Percentiles rank a stretch among this genome's conserved stretches.
phyloP scores from a whole-genome alignment of 2,888 invertebrate species.

The Thecophora atra region DNA sequence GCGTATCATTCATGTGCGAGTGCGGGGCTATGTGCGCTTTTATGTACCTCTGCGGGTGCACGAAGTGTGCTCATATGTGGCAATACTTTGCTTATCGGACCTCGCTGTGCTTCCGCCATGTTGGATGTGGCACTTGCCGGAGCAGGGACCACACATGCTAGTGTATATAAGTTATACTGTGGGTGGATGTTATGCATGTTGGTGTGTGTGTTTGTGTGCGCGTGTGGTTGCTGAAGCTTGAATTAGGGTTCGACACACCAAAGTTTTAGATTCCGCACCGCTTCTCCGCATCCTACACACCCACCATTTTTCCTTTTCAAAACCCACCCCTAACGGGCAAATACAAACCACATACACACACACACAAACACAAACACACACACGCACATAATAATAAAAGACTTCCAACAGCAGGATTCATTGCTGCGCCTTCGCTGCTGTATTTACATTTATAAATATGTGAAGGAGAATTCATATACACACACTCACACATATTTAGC shows the following conservation, averaged over 20 bases:
- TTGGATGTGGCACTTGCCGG: background rate
- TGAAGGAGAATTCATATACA: background rate
- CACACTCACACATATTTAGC: no score
- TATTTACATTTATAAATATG: conserved; percentile 1
- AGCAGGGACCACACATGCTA: background rate
- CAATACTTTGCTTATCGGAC: conserved; percentile 31
- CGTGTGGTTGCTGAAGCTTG: conserved; percentile 5
- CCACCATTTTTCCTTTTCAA: background rate
- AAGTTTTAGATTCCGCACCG: conserved; percentile 2
- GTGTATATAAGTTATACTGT: no score
- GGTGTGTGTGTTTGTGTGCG: background rate
- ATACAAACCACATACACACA: background rate
- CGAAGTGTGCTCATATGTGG: conserved; percentile 4
- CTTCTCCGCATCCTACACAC: background rate
- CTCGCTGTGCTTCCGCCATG: conserved; percentile 3
- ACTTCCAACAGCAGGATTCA: background rate
- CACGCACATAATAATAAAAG: background rate
- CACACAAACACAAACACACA: background rate
- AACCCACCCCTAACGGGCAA: background rate
- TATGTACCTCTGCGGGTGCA: no score
- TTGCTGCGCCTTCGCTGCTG: background rate
- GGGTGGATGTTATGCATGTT: no score
- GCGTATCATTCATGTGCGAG: background rate
- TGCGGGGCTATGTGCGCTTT: background rate
- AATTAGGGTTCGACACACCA: conserved; percentile 30